Conservation (phyloP, 2,888 invertebrate genomes). For the Cryptus armator region DNA sequence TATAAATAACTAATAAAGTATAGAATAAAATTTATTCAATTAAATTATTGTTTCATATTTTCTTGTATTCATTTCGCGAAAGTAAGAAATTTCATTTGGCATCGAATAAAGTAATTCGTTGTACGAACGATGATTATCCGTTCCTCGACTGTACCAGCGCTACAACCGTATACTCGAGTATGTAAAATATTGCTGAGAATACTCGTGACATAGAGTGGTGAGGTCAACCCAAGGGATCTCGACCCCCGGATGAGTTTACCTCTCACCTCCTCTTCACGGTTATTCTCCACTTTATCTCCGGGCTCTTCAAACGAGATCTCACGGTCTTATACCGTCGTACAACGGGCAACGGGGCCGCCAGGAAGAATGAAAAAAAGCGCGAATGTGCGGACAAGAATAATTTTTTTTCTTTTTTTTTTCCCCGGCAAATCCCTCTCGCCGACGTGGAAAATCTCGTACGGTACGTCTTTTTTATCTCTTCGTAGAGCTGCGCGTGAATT, state of each 20-base stretch:
- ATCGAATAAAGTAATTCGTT: background rate
- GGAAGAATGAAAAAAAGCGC: slow-evolving; percentile 1
- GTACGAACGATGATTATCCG: background rate
- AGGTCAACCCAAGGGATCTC: slow-evolving; percentile 48
- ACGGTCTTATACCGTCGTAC: background rate
- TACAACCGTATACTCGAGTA: background rate
- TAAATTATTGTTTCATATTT: no score
- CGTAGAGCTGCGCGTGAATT: slow-evolving; percentile 19
- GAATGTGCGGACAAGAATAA: background rate
- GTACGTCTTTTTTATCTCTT: slow-evolving; percentile 45
- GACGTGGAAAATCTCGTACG: slow-evolving; percentile 21
- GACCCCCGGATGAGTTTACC: slow-evolving; percentile 33
- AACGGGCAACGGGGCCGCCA: slow-evolving; percentile 13
- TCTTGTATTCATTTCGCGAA: no score
- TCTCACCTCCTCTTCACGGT: slow-evolving; percentile 27
- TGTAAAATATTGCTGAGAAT: background rate
- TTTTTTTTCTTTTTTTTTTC: slow-evolving; percentile 4
- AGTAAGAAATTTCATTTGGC: no score
- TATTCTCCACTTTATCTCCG: background rate
- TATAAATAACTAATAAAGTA: no score
- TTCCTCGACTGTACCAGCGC: background rate
- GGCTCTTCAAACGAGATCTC: background rate
- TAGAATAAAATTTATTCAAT: no score
- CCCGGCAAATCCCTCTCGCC: slow-evolving; percentile 5
- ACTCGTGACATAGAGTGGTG: slow-evolving; percentile 45